phyloP scores from a whole-genome alignment of 2,888 invertebrate species.

The Melitaea athalia region DNA sequence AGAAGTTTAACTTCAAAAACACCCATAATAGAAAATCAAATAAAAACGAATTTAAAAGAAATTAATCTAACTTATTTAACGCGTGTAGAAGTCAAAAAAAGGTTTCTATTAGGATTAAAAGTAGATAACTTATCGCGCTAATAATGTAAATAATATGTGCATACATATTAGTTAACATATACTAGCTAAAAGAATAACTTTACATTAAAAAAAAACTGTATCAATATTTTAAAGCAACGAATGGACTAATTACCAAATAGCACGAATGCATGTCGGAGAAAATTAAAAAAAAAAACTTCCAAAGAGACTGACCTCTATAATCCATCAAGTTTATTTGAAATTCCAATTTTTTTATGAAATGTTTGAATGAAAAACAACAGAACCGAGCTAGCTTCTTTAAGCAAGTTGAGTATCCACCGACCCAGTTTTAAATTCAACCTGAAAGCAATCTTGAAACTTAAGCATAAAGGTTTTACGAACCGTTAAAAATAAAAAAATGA shows the following conservation, averaged over 20 bases:
- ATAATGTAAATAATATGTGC: too few species aligned
- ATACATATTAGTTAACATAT: not conserved
- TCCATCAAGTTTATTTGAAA: conserved; percentile 21
- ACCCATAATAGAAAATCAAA: too few species aligned
- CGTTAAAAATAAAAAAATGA: conserved; percentile 14
- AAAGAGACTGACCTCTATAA: conserved; percentile 14
- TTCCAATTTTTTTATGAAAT: conserved; percentile 22
- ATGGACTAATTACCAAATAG: not conserved
- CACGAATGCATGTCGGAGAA: not conserved
- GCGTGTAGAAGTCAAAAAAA: too few species aligned
- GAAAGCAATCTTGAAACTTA: conserved; percentile 24
- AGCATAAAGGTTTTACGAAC: conserved; percentile 19
- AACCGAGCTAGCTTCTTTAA: conserved; percentile 22
- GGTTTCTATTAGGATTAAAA: too few species aligned
- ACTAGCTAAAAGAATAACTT: not conserved
- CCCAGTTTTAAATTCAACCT: conserved; percentile 24
- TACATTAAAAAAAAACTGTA: not conserved
- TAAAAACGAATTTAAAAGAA: too few species aligned
- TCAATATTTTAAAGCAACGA: not conserved
- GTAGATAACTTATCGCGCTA: too few species aligned
- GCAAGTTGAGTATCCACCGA: conserved; percentile 22
- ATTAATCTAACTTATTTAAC: too few species aligned
- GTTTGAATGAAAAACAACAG: conserved; percentile 14
- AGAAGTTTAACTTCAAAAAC: too few species aligned
- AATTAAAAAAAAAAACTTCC: conserved; percentile 1